Percentiles rank a stretch among this genome's conserved stretches.
phyloP scores from a whole-genome alignment of 2,888 invertebrate species.

The Latrodectus elegans region DNA sequence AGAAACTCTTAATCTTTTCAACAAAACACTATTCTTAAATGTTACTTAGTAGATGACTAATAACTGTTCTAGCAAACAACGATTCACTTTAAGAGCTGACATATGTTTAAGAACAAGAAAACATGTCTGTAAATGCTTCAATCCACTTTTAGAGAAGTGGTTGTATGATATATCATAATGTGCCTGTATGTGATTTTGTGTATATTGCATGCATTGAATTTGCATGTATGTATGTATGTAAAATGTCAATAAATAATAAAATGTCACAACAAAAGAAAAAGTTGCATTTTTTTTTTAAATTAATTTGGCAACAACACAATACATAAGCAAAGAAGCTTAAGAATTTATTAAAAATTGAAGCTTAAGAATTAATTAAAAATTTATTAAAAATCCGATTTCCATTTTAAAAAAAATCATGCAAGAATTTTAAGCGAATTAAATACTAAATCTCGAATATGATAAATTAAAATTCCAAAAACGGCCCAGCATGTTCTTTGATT shows the following conservation, averaged over 20 bases:
- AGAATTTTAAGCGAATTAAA: too few relatives aligned
- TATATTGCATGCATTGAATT: conserved; percentile 5
- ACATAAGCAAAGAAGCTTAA: too few relatives aligned
- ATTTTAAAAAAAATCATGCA: too few relatives aligned
- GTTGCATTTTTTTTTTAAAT: neutral
- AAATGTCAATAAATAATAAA: conserved; percentile 16
- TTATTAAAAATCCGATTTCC: too few relatives aligned
- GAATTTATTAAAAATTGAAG: too few relatives aligned
- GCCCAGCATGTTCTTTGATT: too few relatives aligned
- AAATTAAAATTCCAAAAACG: too few relatives aligned
- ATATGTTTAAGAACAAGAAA: conserved; percentile 2
- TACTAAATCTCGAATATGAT: too few relatives aligned
- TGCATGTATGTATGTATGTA: conserved; percentile 39
- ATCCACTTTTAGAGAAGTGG: conserved; percentile 11
- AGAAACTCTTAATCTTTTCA: neutral
- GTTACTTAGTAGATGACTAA: neutral
- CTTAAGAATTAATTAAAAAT: too few relatives aligned
- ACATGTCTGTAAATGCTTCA: conserved; percentile 14
- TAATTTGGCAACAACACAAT: too few relatives aligned
- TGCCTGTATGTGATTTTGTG: conserved; percentile 43
- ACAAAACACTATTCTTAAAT: neutral
- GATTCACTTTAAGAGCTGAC: conserved; percentile 33
- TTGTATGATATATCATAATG: conserved; percentile 24
- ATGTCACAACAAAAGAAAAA: neutral
- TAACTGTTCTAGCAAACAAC: conserved; percentile 44